phyloP scores from a whole-genome alignment of 1,140 invertebrate species.

The Propsilocerus akamusi region DNA sequence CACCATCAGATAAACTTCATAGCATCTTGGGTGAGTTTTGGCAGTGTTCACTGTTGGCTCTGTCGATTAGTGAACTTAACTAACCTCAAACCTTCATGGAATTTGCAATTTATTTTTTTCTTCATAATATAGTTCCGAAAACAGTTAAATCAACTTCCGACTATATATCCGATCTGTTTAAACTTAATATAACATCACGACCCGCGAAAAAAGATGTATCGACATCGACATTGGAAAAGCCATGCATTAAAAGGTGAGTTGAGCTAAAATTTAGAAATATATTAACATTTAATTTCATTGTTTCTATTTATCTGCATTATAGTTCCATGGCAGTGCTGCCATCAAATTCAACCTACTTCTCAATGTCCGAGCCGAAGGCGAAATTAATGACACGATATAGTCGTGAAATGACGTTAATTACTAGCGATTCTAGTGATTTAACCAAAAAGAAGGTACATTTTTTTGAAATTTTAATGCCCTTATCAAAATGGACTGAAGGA shows the following conservation, averaged over 20 bases:
- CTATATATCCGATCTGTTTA: constrained; percentile 62
- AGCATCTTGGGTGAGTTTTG: constrained; percentile 41
- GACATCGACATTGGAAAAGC: constrained; percentile 14
- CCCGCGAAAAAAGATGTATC: constrained; percentile 26
- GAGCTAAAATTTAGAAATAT: not conserved
- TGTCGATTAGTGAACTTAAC: no score
- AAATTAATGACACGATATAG: constrained; percentile 41
- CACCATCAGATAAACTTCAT: constrained; percentile 45
- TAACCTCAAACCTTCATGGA: no score
- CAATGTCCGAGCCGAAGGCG: constrained; percentile 48
- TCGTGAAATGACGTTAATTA: constrained; percentile 28
- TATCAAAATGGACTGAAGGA: not conserved
- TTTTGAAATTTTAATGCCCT: not conserved
- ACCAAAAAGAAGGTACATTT: constrained; percentile 43
- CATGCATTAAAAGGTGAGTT: not conserved
- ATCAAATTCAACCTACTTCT: constrained; percentile 42
- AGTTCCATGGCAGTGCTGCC: constrained; percentile 26
- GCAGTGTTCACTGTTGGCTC: no score
- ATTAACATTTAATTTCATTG: constrained; percentile 6
- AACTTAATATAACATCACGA: constrained; percentile 40
- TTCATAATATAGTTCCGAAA: constrained; percentile 45
- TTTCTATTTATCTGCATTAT: not conserved
- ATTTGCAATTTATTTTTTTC: no score
- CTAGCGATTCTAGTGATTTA: constrained; percentile 35
- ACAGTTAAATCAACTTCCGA: constrained; percentile 55